Percentiles rank a stretch among this genome's conserved stretches.
Conservation (phyloP, 92 coral and sea anemone species). For the Montipora capitata region DNA sequence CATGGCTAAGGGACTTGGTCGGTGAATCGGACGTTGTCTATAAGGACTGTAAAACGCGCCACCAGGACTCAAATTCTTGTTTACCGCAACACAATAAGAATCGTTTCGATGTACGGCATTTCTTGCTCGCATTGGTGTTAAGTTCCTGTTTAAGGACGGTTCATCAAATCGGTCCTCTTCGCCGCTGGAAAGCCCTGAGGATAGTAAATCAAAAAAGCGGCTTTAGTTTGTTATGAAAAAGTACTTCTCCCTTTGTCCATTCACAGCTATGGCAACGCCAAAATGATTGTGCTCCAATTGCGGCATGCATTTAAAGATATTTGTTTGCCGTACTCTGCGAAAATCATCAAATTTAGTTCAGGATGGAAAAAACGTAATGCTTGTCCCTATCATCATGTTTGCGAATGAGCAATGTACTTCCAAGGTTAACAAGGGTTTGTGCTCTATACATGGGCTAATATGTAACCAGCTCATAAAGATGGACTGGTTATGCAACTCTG, state of each 20-base stretch:
- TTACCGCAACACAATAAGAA: conserved; percentile 95
- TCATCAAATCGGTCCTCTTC: conserved; percentile 73
- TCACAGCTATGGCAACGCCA: no score
- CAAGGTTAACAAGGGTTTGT: no score
- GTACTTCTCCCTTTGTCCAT: background rate
- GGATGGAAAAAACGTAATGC: no score
- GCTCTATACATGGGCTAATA: no score
- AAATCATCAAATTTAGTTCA: no score
- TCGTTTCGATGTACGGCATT: conserved; percentile 93
- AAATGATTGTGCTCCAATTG: no score
- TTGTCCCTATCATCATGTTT: no score
- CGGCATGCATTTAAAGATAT: no score
- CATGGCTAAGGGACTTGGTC: conserved; percentile 69
- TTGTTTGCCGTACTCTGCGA: no score
- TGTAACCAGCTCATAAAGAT: no score
- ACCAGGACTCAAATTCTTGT: conserved; percentile 69
- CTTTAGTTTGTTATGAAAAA: background rate
- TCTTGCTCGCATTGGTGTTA: conserved; percentile 77
- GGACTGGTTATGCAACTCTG: no score
- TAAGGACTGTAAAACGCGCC: conserved; percentile 67
- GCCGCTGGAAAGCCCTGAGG: conserved; percentile 36
- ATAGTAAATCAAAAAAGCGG: background rate
- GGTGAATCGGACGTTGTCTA: conserved; percentile 52
- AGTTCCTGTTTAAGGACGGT: conserved; percentile 54
- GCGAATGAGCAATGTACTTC: no score